Conservation (phyloP, 2,113 vertebrate species). For the Cyanistes caeruleus region DNA sequence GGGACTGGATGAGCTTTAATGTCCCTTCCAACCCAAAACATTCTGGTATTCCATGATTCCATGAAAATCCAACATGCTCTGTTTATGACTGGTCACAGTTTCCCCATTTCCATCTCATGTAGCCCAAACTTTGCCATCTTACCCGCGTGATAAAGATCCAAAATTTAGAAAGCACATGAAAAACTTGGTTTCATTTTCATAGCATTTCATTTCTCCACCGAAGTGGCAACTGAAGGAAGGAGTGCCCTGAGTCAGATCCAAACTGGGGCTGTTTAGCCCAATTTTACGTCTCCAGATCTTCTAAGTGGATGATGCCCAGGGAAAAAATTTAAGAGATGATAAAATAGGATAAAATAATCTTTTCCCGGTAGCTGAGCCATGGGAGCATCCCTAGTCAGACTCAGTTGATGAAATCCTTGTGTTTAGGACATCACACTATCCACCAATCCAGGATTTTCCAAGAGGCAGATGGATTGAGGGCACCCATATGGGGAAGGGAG, state of each 20-base stretch:
- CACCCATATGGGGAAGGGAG: background rate
- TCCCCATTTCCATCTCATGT: background rate
- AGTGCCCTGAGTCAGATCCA: background rate
- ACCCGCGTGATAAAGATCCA: background rate
- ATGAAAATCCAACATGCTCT: background rate
- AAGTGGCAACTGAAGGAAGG: background rate
- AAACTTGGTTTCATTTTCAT: background rate
- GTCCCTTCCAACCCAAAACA: background rate
- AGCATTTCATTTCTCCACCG: background rate
- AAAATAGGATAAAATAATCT: background rate
- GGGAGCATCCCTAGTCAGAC: background rate
- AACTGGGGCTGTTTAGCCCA: background rate
- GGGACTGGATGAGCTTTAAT: accelerated
- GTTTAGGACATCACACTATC: background rate
- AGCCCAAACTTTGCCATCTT: background rate
- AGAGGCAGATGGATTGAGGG: background rate
- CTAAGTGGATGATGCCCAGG: background rate
- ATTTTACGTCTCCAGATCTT: background rate
- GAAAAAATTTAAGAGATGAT: background rate
- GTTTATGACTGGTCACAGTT: background rate
- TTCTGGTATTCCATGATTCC: background rate
- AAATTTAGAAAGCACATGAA: background rate
- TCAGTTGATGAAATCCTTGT: background rate
- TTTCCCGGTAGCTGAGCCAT: background rate
- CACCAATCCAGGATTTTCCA: background rate